These are phyloP conservation scores for Cololabis saira DNA, from an alignment of 2,113 vertebrate genomes.

Conservation along the genomic window DNA sequence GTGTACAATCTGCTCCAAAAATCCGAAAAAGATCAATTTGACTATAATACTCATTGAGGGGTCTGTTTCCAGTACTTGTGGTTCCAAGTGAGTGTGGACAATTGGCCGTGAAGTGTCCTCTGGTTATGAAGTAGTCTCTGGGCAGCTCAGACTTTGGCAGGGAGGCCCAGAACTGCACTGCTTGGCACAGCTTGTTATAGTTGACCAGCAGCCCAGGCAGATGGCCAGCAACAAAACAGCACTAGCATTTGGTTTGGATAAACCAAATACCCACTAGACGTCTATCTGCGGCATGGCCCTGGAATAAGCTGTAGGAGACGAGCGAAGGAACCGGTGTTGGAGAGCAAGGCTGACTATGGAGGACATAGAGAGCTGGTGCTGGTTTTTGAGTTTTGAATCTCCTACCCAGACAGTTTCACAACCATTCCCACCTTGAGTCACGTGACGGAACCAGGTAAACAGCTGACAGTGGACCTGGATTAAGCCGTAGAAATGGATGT, in stretches of 20 bases:
- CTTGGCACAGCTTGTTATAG: constrained; percentile 70
- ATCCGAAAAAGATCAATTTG: constrained; percentile 64
- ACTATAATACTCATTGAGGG: constrained; percentile 33
- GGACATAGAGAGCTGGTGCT: constrained; percentile 11
- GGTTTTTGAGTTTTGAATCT: constrained; percentile 11
- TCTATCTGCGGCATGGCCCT: constrained; percentile 54
- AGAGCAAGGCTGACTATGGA: constrained; percentile 5
- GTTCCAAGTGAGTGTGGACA: constrained; percentile 53
- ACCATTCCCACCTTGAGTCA: too few species aligned
- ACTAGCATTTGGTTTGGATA: constrained; percentile 86
- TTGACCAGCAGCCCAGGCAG: constrained; percentile 78
- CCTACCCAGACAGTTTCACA: too few species aligned
- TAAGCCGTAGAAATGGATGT: too few species aligned
- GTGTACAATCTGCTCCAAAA: constrained; percentile 51
- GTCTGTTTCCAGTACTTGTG: constrained; percentile 6
- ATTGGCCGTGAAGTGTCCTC: constrained; percentile 72
- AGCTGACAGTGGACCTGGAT: too few species aligned
- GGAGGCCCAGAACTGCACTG: constrained; percentile 38
- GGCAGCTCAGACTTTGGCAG: constrained; percentile 71
- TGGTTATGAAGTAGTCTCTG: constrained; percentile 73
- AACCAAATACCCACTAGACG: constrained; percentile 66
- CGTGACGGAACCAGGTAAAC: too few species aligned
- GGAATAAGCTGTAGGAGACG: constrained; percentile 39
- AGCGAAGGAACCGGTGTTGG: constrained; percentile 34
- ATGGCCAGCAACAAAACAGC: constrained; percentile 81